Evolutionary conservation across 2,888 invertebrate species (phyloP), one percentile per base, ranked within the genome.

Genomic region (Drosophila gaucha): DNA sequence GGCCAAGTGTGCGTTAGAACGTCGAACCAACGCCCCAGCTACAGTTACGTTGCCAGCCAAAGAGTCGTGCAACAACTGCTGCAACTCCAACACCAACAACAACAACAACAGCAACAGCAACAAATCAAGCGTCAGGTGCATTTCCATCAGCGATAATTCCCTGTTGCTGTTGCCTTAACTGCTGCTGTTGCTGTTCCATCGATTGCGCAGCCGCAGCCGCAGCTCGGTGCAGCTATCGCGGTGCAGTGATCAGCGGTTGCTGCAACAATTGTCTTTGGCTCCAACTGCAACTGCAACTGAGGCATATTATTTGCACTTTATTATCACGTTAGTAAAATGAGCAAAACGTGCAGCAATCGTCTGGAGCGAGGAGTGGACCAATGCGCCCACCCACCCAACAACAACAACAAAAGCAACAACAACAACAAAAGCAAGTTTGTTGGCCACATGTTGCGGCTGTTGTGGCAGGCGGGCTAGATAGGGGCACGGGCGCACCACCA

Each of bases 231-330:
- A 60, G 56, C 66, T 80, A 80, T 80, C 80, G 64, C 57, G 44
- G 76, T 56, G 38, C 55, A 41, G 31, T 51, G 76, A 83, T 80
- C 80, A 55, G 52, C 43, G 49, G 60, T 64, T 60, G 74, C 38
- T 26, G 55, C 67, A 65, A 69, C 83, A 80, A 80, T 82, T 80
- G 80, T 75, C 78, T 79, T 54, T 56, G 69, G 70, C 46, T 33
- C 63, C 64, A 71, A 76, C 52, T 52, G 69, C 72, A 59, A 71
- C 78, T 74, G 68, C 72, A 59, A 69, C 78, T 84, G 69, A 88
- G 82, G 84, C 90, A 90, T 91, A 90, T 91, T 91, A 91, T 91
- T 91, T 91, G 91, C 91, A 91, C 91, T 91, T 91, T 91, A 91
- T 91, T 91, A 91, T 90, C 91, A 89, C 90, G 90, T 91, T 91